These are phyloP conservation scores for Lithobates pipiens DNA, from an alignment of 2,797 vertebrate genomes.

Conservation along the genomic window DNA sequence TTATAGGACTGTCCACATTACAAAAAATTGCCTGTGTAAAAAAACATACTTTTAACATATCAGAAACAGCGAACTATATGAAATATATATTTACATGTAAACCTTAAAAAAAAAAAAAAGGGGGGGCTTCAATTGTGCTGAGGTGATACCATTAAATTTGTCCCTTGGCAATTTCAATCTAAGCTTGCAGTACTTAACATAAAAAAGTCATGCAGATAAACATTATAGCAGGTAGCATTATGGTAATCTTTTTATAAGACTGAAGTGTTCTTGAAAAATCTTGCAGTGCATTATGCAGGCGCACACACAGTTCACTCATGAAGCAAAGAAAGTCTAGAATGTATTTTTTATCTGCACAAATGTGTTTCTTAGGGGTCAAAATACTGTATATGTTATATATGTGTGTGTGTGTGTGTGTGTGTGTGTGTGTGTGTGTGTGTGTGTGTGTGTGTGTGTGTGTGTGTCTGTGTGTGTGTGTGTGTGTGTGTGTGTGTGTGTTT, in stretches of 20 bases:
- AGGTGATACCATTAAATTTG: slow-evolving; percentile 46
- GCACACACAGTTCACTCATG: slow-evolving; percentile 36
- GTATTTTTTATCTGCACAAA: slow-evolving; percentile 16
- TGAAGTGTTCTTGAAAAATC: slow-evolving; percentile 62
- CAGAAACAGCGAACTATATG: background rate
- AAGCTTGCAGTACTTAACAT: slow-evolving; percentile 41
- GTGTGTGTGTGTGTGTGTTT: too few relatives aligned
- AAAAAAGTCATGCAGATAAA: slow-evolving; percentile 53
- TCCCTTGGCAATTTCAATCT: slow-evolving; percentile 50
- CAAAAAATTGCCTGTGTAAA: background rate
- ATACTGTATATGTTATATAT: slow-evolving; percentile 29
- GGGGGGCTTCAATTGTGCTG: slow-evolving; percentile 5
- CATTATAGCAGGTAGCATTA: slow-evolving; percentile 46
- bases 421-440: slow-evolving; percentile 18
- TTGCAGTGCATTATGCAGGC: slow-evolving; percentile 41
- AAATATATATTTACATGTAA: background rate
- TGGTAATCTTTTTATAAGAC: slow-evolving; percentile 60
- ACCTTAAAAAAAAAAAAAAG: background rate
- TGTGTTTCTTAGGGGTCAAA: slow-evolving; percentile 50
- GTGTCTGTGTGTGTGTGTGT: too few relatives aligned
- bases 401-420: slow-evolving; percentile 13
- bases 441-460: slow-evolving; percentile 18
- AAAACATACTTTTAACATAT: background rate
- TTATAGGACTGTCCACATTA: background rate
- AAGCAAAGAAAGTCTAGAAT: slow-evolving; percentile 44